Evolutionary conservation across 2,888 invertebrate species (phyloP).

Genomic region (Pilophorus perplexus): DNA sequence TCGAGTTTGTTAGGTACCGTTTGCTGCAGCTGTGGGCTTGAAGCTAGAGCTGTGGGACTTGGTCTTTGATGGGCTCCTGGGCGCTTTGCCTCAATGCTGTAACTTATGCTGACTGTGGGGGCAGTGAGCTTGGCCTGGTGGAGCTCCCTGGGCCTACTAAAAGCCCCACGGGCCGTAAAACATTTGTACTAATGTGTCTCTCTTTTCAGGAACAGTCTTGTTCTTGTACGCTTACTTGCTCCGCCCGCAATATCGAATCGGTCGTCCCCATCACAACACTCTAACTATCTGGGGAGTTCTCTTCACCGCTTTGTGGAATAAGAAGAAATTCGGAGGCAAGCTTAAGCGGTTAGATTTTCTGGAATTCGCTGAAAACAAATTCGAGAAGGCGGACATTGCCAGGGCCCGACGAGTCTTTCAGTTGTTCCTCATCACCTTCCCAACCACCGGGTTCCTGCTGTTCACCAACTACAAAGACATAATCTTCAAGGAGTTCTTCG

Average conservation of each 20-base stretch:
- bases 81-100: too few relatives aligned
- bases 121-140: too few relatives aligned
- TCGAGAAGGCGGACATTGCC: neutral
- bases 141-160: too few relatives aligned
- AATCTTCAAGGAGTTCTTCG: neutral
- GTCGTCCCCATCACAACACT: neutral
- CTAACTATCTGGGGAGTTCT: neutral
- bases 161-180: too few relatives aligned
- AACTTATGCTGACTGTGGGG: too few relatives aligned
- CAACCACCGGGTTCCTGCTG: constrained; percentile 1
- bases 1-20: too few relatives aligned
- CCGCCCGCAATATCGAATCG: neutral
- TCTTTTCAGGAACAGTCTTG: too few relatives aligned
- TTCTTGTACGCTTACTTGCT: neutral
- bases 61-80: too few relatives aligned
- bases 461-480: neutral
- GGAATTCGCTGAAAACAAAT: constrained; percentile 1
- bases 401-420: neutral
- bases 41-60: too few relatives aligned
- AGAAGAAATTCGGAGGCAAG: neutral
- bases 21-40: too few relatives aligned
- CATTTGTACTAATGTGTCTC: too few relatives aligned
- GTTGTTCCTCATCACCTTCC: neutral
- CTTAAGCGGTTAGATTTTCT: neutral
- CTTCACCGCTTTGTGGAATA: neutral